phyloP scores from a whole-genome alignment of 2,113 vertebrate genomes.

The Sylvietta virens region DNA sequence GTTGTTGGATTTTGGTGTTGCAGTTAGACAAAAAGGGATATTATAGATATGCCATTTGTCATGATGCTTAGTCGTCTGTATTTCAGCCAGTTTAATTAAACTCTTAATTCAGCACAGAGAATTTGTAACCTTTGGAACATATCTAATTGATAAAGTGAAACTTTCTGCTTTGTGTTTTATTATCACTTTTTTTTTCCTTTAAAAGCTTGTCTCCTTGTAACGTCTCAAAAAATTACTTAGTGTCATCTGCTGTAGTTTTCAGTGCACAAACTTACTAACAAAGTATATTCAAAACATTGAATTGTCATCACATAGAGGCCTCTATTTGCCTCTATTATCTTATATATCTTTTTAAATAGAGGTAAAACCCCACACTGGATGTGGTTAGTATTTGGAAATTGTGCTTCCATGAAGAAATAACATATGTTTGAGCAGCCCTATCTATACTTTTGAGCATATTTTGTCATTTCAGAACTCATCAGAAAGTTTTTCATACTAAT shows the following conservation, averaged over 20 bases:
- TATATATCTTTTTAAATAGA: fast-evolving
- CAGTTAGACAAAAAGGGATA: background rate
- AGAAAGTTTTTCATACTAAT: background rate
- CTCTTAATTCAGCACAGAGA: background rate
- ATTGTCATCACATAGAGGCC: background rate
- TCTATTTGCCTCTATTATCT: too few relatives aligned
- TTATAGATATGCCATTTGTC: background rate
- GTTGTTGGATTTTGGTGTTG: background rate
- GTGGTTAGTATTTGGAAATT: background rate
- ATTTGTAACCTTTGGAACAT: background rate
- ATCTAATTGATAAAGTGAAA: background rate
- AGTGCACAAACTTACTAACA: background rate
- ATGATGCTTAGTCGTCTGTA: background rate
- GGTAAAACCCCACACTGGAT: background rate
- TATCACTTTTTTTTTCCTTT: background rate
- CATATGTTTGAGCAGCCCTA: background rate
- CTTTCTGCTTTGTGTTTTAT: background rate
- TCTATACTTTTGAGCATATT: background rate
- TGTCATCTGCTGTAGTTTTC: background rate
- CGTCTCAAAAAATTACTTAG: background rate
- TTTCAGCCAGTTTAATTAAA: background rate
- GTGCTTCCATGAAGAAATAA: background rate
- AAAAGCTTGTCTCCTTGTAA: background rate
- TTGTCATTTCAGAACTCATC: background rate
- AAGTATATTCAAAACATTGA: background rate